Evolutionary conservation across 92 coral and sea anemone genomes (phyloP).

Genomic region (Palythoa caribaeorum): DNA sequence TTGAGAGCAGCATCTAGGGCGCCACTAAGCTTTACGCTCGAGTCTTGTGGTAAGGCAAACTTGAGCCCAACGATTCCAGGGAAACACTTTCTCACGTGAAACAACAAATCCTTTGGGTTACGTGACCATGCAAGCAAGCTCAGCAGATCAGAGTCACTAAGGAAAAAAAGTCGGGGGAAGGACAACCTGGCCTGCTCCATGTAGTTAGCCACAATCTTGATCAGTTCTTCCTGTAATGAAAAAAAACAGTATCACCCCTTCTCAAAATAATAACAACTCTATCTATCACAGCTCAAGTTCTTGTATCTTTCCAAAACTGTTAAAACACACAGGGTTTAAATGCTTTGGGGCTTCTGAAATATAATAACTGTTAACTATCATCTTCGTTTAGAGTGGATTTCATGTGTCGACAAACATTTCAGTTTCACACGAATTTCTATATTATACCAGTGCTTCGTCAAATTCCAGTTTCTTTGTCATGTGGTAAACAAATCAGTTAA

Average conservation of each 20-base stretch:
- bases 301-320: too few species aligned
- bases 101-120: slow-evolving; percentile 89
- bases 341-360: too few species aligned
- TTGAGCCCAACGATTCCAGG: slow-evolving; percentile 86
- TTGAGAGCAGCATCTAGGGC: slow-evolving; percentile 94
- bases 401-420: too few species aligned
- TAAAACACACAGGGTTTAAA: too few species aligned
- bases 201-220: slow-evolving; percentile 71
- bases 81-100: slow-evolving; percentile 91
- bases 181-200: slow-evolving; percentile 77
- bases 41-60: slow-evolving; percentile 88
- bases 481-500: too few species aligned
- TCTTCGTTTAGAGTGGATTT: too few species aligned
- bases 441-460: too few species aligned
- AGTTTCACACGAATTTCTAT: too few species aligned
- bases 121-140: slow-evolving; percentile 91
- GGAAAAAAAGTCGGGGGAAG: slow-evolving; percentile 87
- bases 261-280: too few species aligned
- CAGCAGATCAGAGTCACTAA: slow-evolving; percentile 89
- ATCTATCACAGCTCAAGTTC: too few species aligned
- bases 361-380: too few species aligned
- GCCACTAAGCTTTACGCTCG: slow-evolving; percentile 66
- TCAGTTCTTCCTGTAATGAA: slow-evolving; percentile 84
- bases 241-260: not conserved
- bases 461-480: too few species aligned